Percentiles rank a stretch among this genome's conserved stretches.
Conservation (phyloP, 2,888 invertebrate genomes). For the Sesia bembeciformis region DNA sequence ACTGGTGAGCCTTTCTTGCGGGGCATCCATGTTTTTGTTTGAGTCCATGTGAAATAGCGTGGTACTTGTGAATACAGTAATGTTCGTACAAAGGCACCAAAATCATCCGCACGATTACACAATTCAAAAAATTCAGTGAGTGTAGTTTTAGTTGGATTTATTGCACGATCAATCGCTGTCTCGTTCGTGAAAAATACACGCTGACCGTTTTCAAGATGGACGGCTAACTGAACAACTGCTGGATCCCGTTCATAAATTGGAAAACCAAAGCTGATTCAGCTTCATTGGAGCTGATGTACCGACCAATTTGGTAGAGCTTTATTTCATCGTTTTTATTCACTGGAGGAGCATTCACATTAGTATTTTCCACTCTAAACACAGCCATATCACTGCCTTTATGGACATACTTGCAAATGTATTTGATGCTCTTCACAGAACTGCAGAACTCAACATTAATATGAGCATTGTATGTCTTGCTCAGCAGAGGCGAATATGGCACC, state of each 20-base stretch:
- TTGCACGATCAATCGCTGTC: not conserved
- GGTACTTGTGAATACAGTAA: constrained; percentile 6
- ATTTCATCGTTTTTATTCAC: constrained; percentile 8
- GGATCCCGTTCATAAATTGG: constrained; percentile 12
- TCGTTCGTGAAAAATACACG: constrained; percentile 3
- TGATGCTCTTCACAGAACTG: constrained; percentile 8
- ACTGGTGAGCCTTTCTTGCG: not conserved
- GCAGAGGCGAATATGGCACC: constrained; percentile 12
- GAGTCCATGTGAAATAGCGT: constrained; percentile 2
- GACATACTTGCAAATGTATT: constrained; percentile 27
- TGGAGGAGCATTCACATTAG: constrained; percentile 6
- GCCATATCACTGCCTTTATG: constrained; percentile 23
- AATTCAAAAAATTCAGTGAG: constrained; percentile 4
- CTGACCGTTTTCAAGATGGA: constrained; percentile 12
- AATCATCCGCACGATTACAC: constrained; percentile 10
- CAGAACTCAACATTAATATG: constrained; percentile 11
- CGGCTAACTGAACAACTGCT: constrained; percentile 8
- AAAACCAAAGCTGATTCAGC: constrained; percentile 9
- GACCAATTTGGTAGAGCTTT: constrained; percentile 4
- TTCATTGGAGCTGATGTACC: constrained; percentile 7
- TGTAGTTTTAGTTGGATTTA: not conserved
- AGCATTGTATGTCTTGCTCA: constrained; percentile 9
- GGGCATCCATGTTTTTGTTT: not conserved
- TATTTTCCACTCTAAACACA: constrained; percentile 6
- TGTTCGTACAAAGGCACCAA: constrained; percentile 8